Percentiles rank a stretch among this genome's conserved stretches.
phyloP scores from a whole-genome alignment of 1,140 invertebrate species.

The Cyrtorhinus lividipennis region DNA sequence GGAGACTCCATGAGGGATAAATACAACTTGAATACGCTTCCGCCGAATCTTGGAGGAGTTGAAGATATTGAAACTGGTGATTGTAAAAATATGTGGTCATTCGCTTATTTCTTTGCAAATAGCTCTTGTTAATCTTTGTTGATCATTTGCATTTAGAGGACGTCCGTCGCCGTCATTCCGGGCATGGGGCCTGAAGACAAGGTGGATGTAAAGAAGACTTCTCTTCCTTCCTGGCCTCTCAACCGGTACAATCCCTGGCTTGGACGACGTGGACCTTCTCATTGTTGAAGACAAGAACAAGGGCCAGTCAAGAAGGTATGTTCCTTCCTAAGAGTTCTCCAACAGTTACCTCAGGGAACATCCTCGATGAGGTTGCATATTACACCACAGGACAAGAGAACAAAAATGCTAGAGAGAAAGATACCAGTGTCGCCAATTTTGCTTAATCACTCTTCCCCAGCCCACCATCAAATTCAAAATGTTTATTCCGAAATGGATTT shows the following conservation, averaged over 20 bases:
- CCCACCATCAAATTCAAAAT: no score
- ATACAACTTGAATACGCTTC: conserved; percentile 88
- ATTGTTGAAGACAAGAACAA: conserved; percentile 51
- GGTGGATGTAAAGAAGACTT: conserved; percentile 41
- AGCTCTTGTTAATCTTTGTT: not conserved
- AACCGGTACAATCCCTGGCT: conserved; percentile 56
- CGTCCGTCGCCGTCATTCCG: conserved; percentile 63
- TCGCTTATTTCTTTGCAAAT: not conserved
- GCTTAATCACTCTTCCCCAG: no score
- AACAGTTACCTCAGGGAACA: no score
- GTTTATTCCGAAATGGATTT: no score
- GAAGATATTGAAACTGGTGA: conserved; percentile 57
- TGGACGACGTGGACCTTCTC: conserved; percentile 53
- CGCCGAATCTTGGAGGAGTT: conserved; percentile 50
- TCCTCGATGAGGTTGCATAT: no score
- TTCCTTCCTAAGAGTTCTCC: no score
- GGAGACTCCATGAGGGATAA: conserved; percentile 97
- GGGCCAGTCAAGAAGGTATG: conserved; percentile 51
- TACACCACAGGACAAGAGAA: no score
- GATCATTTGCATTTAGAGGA: conserved; percentile 32
- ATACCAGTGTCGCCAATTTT: no score
- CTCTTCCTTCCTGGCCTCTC: conserved; percentile 17
- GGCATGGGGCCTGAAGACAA: conserved; percentile 91
- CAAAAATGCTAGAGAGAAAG: no score
- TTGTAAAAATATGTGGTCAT: not conserved